Base-by-base conservation (phyloP, 2,797 vertebrate genomes). In the Austrolebias charrua region DNA sequence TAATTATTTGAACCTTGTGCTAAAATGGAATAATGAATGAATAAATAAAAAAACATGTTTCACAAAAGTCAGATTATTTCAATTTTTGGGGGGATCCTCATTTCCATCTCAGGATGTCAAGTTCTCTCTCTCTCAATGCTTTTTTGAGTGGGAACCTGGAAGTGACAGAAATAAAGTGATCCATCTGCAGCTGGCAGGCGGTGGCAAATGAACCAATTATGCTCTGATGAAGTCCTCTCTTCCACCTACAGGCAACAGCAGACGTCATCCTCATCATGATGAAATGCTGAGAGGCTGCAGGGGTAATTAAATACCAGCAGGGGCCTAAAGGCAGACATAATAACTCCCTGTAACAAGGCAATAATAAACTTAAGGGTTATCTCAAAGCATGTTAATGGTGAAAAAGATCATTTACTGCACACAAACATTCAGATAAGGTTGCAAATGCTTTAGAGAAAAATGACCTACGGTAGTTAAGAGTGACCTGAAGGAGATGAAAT, bases 101-200 rank as follows among this genome's bases (percentile, higher is more conserved):
- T 66, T 24, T 65, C 66, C 63, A 65, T 73, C 38, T 51, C 58
- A 51, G 62, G 48, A 63, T 69, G 76, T 93, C 93, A 92, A 91
- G 90, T 88, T 78, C 87, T 68, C 38, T 49, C 33, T 94, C 90
- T 92, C 92, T 91, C 89, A 91, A 91, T 85, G 79, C 89, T 82
- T 90, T 87, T 92, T 93, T 90, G 83, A 73, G 73, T 73, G 55
- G 91, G 91, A 88, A 92, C 89, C 89, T 89, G 66, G 75, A 78
- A 89, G 88, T 93, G 94, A 95, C 92, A 90, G 60, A 65, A 92
- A 92, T 90, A 82, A 87, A 90, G 86, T 86, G 89, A 48, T 73
- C 93, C 95, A 95, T 93, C 94, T 94, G 93, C 75, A 91, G 90
- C 86, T 90, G 88, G 79, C 82, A 90, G 74, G 83, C 83, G 71